A percentile compares a stretch with the other conserved stretches of the same genome.
Evolutionary conservation across 2,113 vertebrate species (phyloP).

Genomic region (Solenodon paradoxus): DNA sequence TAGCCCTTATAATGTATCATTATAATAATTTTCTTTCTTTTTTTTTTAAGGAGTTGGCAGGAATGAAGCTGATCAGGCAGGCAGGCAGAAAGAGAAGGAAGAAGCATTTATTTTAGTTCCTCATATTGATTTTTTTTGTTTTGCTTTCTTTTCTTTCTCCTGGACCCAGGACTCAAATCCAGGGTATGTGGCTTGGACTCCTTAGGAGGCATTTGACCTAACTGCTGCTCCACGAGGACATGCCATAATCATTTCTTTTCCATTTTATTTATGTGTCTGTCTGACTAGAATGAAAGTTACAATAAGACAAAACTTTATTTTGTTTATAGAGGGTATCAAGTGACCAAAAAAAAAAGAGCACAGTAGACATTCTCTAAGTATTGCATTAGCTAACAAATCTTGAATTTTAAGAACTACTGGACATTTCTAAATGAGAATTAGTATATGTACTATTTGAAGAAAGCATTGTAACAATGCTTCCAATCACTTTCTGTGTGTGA

Average conservation of each 20-base stretch:
- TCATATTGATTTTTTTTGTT: background rate
- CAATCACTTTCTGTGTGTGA: background rate
- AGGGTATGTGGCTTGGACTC: no score
- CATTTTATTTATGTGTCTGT: background rate
- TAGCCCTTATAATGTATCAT: background rate
- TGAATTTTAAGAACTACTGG: background rate
- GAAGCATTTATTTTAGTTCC: no score
- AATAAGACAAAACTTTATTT: background rate
- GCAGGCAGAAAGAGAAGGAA: no score
- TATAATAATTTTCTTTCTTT: background rate
- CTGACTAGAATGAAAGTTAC: background rate
- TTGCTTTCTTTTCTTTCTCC: no score
- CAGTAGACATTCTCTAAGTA: background rate
- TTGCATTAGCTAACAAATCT: background rate
- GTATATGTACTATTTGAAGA: background rate
- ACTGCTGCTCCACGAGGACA: no score
- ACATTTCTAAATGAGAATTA: background rate
- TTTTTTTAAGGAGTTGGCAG: no score
- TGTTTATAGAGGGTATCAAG: background rate
- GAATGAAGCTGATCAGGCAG: no score
- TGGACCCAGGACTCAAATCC: no score
- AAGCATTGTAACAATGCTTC: background rate
- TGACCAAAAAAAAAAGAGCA: background rate
- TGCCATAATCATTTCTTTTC: no score
- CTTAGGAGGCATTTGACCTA: no score